phyloP scores from a whole-genome alignment of 2,113 vertebrate species.

The Leuciscus idus region DNA sequence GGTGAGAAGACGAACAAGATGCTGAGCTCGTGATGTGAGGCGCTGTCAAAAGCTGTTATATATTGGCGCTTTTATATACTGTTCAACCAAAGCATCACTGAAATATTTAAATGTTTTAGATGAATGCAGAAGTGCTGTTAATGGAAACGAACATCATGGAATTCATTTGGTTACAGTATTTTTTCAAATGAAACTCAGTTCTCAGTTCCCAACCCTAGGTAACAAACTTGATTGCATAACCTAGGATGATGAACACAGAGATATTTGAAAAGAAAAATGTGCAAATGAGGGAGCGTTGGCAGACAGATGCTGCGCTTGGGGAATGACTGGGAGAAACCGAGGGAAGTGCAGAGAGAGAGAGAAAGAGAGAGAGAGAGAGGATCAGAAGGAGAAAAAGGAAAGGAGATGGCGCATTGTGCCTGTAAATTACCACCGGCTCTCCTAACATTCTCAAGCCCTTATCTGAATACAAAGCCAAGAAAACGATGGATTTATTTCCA shows the following conservation, averaged over 20 bases:
- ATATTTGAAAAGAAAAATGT: conserved; percentile 18
- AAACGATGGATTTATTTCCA: conserved; percentile 50
- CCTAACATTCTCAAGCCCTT: conserved; percentile 23
- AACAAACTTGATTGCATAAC: conserved; percentile 27
- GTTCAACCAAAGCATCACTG: no score
- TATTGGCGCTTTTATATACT: no score
- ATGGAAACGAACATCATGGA: neutral
- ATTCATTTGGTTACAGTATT: neutral
- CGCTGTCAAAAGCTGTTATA: no score
- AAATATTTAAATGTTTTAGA: neutral
- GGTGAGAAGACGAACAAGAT: no score
- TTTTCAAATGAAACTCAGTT: neutral
- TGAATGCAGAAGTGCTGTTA: neutral
- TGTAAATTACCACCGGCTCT: conserved; percentile 38
- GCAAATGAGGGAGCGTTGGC: conserved; percentile 14
- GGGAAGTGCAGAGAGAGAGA: neutral
- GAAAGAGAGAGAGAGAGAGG: conserved; percentile 3
- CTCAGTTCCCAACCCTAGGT: neutral
- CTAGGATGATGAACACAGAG: neutral
- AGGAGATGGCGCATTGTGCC: conserved; percentile 43
- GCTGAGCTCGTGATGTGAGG: no score
- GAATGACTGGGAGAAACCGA: conserved; percentile 1
- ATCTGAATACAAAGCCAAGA: conserved; percentile 55
- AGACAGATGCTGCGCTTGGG: conserved; percentile 30
- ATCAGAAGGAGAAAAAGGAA: conserved; percentile 40